Conservation (phyloP, 2,113 vertebrate species). For the Toxostoma redivivum region DNA sequence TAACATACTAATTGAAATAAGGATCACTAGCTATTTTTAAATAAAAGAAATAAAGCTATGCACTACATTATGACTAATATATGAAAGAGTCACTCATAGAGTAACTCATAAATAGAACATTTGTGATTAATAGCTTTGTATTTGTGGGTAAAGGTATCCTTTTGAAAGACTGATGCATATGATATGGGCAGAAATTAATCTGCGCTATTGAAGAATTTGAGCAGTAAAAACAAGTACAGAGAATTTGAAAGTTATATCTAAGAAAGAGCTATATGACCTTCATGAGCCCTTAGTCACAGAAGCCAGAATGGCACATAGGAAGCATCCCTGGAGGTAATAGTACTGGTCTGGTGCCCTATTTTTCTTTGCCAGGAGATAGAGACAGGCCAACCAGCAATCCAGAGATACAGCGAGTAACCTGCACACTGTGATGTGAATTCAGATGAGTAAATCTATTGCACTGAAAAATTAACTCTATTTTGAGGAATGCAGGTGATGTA, state of each 20-base stretch:
- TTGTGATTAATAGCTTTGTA: constrained; percentile 12
- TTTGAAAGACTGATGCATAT: background rate
- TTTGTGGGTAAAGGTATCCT: background rate
- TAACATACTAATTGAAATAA: background rate
- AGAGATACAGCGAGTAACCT: background rate
- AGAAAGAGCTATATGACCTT: background rate
- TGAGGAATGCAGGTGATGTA: background rate
- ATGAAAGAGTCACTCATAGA: background rate
- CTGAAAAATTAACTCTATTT: background rate
- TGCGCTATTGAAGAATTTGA: background rate
- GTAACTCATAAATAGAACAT: background rate
- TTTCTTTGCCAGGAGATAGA: constrained; percentile 8
- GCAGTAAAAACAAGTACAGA: background rate
- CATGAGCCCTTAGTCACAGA: background rate
- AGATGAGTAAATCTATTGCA: background rate
- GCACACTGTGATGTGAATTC: background rate
- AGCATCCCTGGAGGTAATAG: background rate
- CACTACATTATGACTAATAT: background rate
- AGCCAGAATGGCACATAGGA: background rate
- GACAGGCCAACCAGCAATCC: background rate
- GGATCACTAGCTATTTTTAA: constrained; percentile 21
- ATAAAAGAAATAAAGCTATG: constrained; percentile 9
- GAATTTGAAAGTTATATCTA: background rate
- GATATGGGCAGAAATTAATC: background rate
- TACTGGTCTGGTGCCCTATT: background rate